Evolutionary conservation across 2,113 vertebrate species (phyloP).

Genomic region (Synodontis membranacea): DNA sequence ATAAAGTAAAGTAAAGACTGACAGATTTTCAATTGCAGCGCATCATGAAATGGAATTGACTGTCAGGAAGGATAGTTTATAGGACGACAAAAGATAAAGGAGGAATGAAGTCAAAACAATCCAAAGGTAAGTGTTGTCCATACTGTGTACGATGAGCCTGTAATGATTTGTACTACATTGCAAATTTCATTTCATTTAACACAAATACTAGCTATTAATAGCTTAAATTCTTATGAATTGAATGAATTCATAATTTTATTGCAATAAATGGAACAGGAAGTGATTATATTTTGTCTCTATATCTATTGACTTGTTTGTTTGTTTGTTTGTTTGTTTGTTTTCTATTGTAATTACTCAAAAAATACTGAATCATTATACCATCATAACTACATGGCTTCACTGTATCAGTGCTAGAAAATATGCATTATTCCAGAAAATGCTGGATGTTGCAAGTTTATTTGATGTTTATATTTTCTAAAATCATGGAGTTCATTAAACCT

Average conservation of each 20-base stretch:
- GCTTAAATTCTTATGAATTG: too few species aligned
- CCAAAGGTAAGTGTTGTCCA: background rate
- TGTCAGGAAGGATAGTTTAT: background rate
- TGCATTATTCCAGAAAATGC: background rate
- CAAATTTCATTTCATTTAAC: too few species aligned
- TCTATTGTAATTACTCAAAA: background rate
- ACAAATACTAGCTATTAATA: too few species aligned
- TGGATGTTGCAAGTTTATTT: background rate
- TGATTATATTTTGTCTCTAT: background rate
- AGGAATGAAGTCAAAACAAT: background rate
- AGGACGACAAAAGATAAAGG: background rate
- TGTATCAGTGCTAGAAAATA: background rate
- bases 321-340: background rate
- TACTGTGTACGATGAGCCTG: background rate
- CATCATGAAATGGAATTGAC: slow-evolving; percentile 6
- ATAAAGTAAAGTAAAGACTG: slow-evolving; percentile 9
- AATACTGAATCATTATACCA: background rate
- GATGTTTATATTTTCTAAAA: background rate
- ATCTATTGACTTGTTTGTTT: background rate
- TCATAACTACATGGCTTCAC: background rate
- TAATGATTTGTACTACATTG: background rate
- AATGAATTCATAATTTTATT: background rate
- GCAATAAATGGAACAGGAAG: background rate
- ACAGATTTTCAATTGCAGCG: background rate
- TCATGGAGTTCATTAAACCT: background rate